These are phyloP conservation scores for Menura novaehollandiae DNA, from an alignment of 2,113 vertebrate genomes.

Conservation along the genomic window DNA sequence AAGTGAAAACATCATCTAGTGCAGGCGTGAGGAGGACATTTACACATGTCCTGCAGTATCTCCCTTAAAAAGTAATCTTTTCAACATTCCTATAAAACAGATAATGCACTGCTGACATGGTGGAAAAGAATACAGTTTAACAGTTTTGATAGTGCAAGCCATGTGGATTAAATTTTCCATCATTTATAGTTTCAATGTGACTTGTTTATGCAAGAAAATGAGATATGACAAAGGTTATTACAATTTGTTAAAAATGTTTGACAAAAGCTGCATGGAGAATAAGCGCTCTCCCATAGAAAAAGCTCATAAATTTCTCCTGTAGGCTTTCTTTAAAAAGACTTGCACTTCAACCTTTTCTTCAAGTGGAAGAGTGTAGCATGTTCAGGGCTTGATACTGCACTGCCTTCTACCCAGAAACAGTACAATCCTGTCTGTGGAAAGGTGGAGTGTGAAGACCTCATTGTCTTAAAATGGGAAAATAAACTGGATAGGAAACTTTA, in stretches of 20 bases:
- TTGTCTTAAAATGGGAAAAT: not conserved
- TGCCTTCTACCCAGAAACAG: not conserved
- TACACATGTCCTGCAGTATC: not conserved
- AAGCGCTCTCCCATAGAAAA: slow-evolving; percentile 59
- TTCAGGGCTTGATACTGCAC: not conserved
- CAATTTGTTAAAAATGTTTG: slow-evolving; percentile 72
- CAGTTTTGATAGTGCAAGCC: slow-evolving; percentile 66
- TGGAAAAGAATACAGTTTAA: slow-evolving; percentile 67
- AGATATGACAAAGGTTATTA: slow-evolving; percentile 70
- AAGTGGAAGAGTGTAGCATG: not conserved
- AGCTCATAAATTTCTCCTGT: slow-evolving; percentile 55
- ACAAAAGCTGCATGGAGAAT: slow-evolving; percentile 56
- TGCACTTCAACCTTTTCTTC: slow-evolving; percentile 31
- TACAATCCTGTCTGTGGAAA: not conserved
- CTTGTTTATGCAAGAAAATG: slow-evolving; percentile 72
- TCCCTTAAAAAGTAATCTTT: slow-evolving; percentile 66
- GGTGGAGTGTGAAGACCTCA: not conserved
- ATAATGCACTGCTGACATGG: slow-evolving; percentile 60
- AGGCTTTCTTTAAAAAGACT: slow-evolving; percentile 49
- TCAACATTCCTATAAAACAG: slow-evolving; percentile 44
- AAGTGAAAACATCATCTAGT: not conserved
- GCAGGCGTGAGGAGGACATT: not conserved
- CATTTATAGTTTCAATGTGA: slow-evolving; percentile 68
- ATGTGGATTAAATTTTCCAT: slow-evolving; percentile 74
- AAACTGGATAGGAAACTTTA: not conserved